Base-by-base conservation (phyloP, 2,113 vertebrate genomes). In the Sinocyclocheilus maitianheensis region DNA sequence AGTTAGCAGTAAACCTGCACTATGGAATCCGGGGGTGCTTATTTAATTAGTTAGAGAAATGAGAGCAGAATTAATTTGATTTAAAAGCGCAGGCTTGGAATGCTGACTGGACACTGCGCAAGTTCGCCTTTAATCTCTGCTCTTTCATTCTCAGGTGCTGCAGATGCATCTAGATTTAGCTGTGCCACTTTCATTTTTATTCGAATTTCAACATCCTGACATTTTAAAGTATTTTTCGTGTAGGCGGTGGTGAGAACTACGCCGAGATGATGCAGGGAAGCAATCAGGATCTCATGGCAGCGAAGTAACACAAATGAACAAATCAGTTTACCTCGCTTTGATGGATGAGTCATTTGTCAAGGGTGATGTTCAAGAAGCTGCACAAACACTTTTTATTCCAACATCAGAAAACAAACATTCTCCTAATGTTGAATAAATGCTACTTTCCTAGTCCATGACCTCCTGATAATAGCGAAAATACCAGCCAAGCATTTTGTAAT, bases 281-380 rank as follows among this genome's bases (percentile, higher is more conserved):
- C 84, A 62, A 71, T 83, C 81, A 83, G 10, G 81, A 83, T 83
- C 77, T 80, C 43, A 86, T 72, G 84, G n/a, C 67, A 74, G 67
- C 12, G 20, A 46, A 11, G 67, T 26, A 62, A 48, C 77, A 43
- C 77, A 80, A 81, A 72, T 72, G 81, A 83, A 71, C 65, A 83
- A 83, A 83, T 71, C 63, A 71, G 65, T 86, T 86, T 86, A 86
- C 77, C 71, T 24, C 13, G 40, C 77, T 71, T 55, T 81, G 84
- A 86, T 30, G 51, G 84, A 81, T 86, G 81, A 83, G 65, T 83
- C 81, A 83, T 83, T 72, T 72, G 81, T 83, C 81, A 55, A 53
- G 81, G 26, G 81, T 26, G 26, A 51, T 83, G 46, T 83, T 71
- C 79, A 30, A 67, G 62, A 48, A 81, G 60, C 37, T 48, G 24